These are phyloP conservation scores for Perognathus longimembris DNA, from an alignment of 2,113 vertebrate species.

Conservation along the genomic window DNA sequence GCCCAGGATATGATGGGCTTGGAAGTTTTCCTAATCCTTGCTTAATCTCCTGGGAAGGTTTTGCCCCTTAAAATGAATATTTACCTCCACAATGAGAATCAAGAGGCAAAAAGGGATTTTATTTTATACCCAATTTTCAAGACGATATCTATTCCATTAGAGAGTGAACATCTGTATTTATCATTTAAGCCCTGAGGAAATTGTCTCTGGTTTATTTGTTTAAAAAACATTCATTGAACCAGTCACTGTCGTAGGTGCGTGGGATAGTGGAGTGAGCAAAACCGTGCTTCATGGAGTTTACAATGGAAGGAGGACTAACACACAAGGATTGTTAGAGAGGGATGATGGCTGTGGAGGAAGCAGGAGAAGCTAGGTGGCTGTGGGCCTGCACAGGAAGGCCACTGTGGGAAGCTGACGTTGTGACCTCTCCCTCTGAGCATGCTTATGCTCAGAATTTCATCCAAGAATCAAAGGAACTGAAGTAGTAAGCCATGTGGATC, in stretches of 20 bases:
- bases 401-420: background rate
- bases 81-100: slow-evolving; percentile 55
- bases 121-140: slow-evolving; percentile 44
- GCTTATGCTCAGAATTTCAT: background rate
- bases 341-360: background rate
- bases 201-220: background rate
- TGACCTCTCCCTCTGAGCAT: background rate
- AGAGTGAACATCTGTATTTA: slow-evolving; percentile 20
- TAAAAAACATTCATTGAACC: background rate
- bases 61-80: slow-evolving; percentile 20
- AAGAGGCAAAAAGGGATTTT: slow-evolving; percentile 44
- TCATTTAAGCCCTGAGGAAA: slow-evolving; percentile 21
- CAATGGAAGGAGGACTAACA: background rate
- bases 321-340: background rate
- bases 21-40: slow-evolving; percentile 67
- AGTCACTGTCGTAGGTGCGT: background rate
- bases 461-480: background rate
- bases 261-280: background rate
- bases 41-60: slow-evolving; percentile 60
- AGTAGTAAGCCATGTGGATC: background rate
- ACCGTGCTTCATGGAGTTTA: background rate
- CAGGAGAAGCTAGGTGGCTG: background rate
- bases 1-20: background rate
- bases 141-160: background rate
- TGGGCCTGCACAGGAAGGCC: rapidly evolving